These are phyloP conservation scores for Solenopsis fugax DNA, from an alignment of 1,140 invertebrate species.

Conservation along the genomic window DNA sequence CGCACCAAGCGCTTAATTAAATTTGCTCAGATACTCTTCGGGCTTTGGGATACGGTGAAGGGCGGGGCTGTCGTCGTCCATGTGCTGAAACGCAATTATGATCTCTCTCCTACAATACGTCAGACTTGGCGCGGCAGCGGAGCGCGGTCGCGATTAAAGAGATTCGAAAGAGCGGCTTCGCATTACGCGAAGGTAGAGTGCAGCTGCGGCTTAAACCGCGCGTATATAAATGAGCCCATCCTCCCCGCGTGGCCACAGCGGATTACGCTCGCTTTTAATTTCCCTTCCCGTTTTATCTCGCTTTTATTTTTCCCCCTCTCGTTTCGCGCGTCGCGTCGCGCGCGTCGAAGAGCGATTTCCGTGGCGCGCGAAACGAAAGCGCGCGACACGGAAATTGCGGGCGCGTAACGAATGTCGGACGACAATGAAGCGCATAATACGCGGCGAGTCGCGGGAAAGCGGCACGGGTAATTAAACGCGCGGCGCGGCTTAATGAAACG, in stretches of 20 bases:
- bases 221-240: constrained; percentile 65
- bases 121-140: constrained; percentile 71
- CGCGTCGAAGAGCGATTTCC: constrained; percentile 3
- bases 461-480: constrained; percentile 34
- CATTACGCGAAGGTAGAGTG: constrained; percentile 43
- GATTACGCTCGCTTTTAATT: constrained; percentile 75
- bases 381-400: not conserved
- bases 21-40: constrained; percentile 79
- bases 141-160: constrained; percentile 65
- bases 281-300: constrained; percentile 45
- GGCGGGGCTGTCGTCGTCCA: constrained; percentile 72
- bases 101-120: constrained; percentile 83
- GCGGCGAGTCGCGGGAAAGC: constrained; percentile 3
- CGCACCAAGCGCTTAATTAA: constrained; percentile 51
- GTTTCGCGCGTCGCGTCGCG: constrained; percentile 7
- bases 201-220: constrained; percentile 60
- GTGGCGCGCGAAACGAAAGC: not conserved
- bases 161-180: constrained; percentile 36
- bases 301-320: constrained; percentile 67
- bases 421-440: constrained; percentile 63
- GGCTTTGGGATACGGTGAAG: constrained; percentile 78
- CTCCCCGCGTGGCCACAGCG: not conserved
- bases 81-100: constrained; percentile 85
- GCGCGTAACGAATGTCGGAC: constrained; percentile 1
- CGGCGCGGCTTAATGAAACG: constrained; percentile 50